These are phyloP conservation scores for Agrypnus murinus DNA, from an alignment of 2,888 invertebrate species.

Conservation along the genomic window DNA sequence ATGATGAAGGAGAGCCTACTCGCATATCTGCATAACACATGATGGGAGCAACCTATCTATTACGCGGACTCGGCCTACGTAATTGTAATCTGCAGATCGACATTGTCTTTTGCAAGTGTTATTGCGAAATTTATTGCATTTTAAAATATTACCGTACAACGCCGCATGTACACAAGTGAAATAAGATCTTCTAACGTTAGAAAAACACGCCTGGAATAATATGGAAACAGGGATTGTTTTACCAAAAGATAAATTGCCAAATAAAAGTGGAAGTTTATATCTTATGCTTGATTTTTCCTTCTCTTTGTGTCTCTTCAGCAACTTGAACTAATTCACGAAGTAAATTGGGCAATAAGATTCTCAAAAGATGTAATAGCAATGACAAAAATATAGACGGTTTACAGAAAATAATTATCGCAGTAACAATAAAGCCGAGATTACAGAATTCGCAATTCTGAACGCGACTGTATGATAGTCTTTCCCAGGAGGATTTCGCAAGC, in stretches of 20 bases:
- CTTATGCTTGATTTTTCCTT: no score
- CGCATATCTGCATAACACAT: constrained; percentile 58
- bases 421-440: constrained; percentile 58
- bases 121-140: constrained; percentile 47
- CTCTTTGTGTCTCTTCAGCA: no score
- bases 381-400: constrained; percentile 41
- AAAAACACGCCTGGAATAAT: no score
- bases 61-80: constrained; percentile 58
- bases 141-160: constrained; percentile 26
- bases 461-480: constrained; percentile 57
- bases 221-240: no score
- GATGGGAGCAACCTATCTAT: constrained; percentile 59
- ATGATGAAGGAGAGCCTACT: constrained; percentile 60
- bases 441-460: constrained; percentile 57
- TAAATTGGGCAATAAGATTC: no score
- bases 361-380: constrained; percentile 9
- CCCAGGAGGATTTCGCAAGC: constrained; percentile 54
- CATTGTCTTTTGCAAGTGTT: constrained; percentile 47
- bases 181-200: no score
- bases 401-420: constrained; percentile 56
- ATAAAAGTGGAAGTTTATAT: no score
- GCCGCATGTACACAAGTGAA: neutral
- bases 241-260: no score
- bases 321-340: no score
- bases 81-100: constrained; percentile 51